Base-by-base conservation (phyloP, 2,888 invertebrate species). In the Drosophila melanosoma region DNA sequence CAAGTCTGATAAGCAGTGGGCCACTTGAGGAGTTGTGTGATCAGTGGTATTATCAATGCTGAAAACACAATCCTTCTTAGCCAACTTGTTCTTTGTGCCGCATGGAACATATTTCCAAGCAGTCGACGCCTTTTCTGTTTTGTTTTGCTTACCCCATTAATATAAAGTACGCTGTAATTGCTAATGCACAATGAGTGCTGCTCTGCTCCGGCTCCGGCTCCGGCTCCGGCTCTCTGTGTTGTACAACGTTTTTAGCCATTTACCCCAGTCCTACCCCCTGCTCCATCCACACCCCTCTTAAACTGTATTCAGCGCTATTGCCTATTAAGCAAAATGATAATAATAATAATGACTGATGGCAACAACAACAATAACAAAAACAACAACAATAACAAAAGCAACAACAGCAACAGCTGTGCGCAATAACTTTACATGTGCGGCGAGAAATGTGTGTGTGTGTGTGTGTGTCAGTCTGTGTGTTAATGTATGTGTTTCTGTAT, bases 301-400 rank as follows among this genome's bases (percentile, higher is more conserved):
- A 29, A 38, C 20, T 29, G 29, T 29, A 12, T n/a, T 52, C 53
- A 76, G 58, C 56, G 74, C 35, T 63, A 61, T 70, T 81, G 81
- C 76, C 82, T 76, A 87, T 89, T 83, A 89, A 83, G 87, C 74
- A 79, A 76, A 75, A 89, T 85, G 76, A 89, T 87, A 86, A 88
- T 86, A 88, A 83, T 88, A 83, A 83, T 88, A 83, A 83, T 83
- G 86, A 85, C 83, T 84, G 87, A 81, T 79, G 74, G 74, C 82
- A 73, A 61, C 53, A 74, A 77, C 58, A 53, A 58, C 64, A 79
- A 76, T 81, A 74, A 49, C 83, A 84, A 12, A 29, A 58, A 52
- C 74, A 81, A 52, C 81, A 74, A 54, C 84, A 85, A 23, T 52
- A 73, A 66, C 69, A 81, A 76, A n/a, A n/a, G n/a, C n/a, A n/a